Conservation (phyloP, 2,113 vertebrate genomes). For the Blennius ocellaris region DNA sequence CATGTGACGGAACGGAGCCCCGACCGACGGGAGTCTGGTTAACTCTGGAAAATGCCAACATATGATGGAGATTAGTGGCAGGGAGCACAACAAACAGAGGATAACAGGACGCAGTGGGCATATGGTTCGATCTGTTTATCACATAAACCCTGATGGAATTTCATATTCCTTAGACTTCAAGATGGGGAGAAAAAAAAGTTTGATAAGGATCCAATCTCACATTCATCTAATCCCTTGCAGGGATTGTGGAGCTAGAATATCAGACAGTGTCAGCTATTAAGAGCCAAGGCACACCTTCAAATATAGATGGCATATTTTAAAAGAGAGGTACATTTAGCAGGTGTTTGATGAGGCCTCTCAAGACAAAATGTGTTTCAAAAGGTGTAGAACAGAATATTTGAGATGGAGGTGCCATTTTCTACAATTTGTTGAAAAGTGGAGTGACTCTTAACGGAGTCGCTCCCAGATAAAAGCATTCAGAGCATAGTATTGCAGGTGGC, state of each 20-base stretch:
- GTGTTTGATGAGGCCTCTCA: not conserved
- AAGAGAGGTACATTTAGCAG: not conserved
- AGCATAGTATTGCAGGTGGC: not conserved
- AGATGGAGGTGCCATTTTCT: not conserved
- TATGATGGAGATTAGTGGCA: constrained; percentile 18
- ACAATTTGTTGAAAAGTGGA: not conserved
- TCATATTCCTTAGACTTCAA: constrained; percentile 32
- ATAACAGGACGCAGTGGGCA: not conserved
- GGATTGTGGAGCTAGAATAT: no score
- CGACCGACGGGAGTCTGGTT: constrained; percentile 24
- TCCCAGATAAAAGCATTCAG: not conserved
- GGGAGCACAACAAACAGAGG: constrained; percentile 10
- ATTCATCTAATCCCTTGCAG: constrained; percentile 39
- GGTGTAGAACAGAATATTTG: constrained; percentile 1
- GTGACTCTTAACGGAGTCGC: not conserved
- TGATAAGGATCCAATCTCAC: constrained; percentile 38
- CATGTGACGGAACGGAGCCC: constrained; percentile 27
- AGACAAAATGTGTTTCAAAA: not conserved
- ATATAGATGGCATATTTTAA: not conserved
- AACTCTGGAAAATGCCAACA: constrained; percentile 37
- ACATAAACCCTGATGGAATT: constrained; percentile 42
- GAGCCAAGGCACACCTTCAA: not conserved
- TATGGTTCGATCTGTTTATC: constrained; percentile 34
- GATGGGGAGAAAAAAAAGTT: constrained; percentile 15
- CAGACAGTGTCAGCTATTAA: not conserved